Percentiles rank a stretch among this genome's conserved stretches.
These are phyloP conservation scores for Clostera curtula DNA, from an alignment of 2,888 invertebrate species.

Conservation along the genomic window DNA sequence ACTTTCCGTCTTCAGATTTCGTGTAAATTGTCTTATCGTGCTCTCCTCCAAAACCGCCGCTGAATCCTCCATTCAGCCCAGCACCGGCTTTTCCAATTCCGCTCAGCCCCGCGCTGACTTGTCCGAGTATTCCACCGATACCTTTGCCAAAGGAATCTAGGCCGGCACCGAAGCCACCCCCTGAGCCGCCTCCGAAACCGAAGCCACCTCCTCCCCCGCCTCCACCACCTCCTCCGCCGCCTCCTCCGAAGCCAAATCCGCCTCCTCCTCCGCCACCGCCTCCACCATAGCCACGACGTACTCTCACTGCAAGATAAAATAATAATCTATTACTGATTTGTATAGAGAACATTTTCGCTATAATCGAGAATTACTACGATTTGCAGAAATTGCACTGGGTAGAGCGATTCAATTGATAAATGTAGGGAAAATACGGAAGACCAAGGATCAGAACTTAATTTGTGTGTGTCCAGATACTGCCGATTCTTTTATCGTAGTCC, in stretches of 20 bases:
- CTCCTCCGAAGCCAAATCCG: constrained; percentile 29
- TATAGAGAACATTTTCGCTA: too few species aligned
- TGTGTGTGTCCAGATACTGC: too few species aligned
- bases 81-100: constrained; percentile 23
- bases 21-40: constrained; percentile 47
- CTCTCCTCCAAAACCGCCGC: constrained; percentile 25
- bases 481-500: too few species aligned
- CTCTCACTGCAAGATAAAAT: constrained; percentile 38
- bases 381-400: too few species aligned
- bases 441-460: too few species aligned
- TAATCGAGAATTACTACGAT: too few species aligned
- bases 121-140: constrained; percentile 39
- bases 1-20: constrained; percentile 58
- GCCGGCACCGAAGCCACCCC: constrained; percentile 29
- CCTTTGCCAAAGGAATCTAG: constrained; percentile 38
- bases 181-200: constrained; percentile 18
- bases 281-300: constrained; percentile 41
- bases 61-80: constrained; percentile 11
- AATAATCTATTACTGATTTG: constrained; percentile 1
- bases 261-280: constrained; percentile 29
- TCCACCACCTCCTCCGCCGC: constrained; percentile 26
- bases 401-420: too few species aligned
- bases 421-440: too few species aligned
- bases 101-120: constrained; percentile 36
- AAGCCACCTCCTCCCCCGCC: constrained; percentile 23